phyloP scores from a whole-genome alignment of 2,113 vertebrate species.

The Malurus alboscapulatus region DNA sequence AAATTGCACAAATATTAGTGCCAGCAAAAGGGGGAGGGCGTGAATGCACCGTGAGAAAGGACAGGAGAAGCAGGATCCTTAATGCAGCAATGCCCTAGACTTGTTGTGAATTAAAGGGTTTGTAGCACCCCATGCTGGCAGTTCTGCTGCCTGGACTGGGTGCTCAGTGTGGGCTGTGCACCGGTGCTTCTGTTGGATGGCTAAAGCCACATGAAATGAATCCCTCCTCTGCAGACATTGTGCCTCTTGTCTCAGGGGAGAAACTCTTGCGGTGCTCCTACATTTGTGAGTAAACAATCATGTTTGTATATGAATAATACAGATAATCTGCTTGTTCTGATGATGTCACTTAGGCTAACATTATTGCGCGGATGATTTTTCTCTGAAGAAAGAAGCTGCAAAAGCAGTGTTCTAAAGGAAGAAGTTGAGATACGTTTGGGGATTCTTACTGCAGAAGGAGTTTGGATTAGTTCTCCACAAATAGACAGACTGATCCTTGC shows the following conservation, averaged over 20 bases:
- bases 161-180: background rate
- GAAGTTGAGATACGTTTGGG: background rate
- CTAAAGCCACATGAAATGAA: background rate
- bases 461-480: background rate
- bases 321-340: background rate
- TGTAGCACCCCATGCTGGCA: background rate
- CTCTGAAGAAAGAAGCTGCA: background rate
- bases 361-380: background rate
- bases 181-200: background rate
- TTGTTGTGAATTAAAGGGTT: background rate
- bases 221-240: background rate
- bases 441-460: background rate
- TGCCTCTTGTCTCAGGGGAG: background rate
- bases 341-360: background rate
- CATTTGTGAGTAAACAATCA: background rate
- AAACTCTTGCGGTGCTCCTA: background rate
- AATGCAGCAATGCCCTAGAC: background rate
- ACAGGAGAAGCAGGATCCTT: background rate
- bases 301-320: background rate
- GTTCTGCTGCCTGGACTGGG: background rate
- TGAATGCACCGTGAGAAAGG: background rate
- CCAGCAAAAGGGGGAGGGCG: background rate
- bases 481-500: background rate
- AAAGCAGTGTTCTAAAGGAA: background rate
- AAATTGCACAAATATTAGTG: background rate